Conservation (phyloP, 2,888 invertebrate genomes). For the Apamea epomidion region DNA sequence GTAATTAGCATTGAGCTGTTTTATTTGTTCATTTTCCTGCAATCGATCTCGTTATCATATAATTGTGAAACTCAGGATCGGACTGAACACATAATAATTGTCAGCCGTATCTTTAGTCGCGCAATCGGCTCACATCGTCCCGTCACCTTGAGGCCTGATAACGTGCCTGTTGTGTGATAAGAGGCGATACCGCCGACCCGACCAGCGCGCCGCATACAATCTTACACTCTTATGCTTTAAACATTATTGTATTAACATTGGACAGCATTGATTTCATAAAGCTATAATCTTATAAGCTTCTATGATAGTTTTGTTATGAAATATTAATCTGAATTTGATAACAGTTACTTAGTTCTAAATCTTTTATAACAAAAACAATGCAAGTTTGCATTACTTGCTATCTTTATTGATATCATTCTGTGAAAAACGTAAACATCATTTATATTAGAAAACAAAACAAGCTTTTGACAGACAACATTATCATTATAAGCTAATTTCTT, state of each 20-base stretch:
- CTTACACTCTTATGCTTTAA: conserved; percentile 58
- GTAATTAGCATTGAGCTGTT: conserved; percentile 2
- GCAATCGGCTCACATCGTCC: conserved; percentile 84
- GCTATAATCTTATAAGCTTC: conserved; percentile 25
- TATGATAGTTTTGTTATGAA: conserved; percentile 10
- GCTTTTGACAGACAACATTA: not conserved
- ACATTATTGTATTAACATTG: conserved; percentile 55
- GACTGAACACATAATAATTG: conserved; percentile 73
- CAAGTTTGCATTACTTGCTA: conserved; percentile 10
- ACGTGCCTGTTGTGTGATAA: conserved; percentile 71
- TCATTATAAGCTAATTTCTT: not conserved
- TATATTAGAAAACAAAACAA: conserved; percentile 22
- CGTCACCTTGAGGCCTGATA: conserved; percentile 89
- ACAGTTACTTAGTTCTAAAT: conserved; percentile 11
- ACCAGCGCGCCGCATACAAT: conserved; percentile 49
- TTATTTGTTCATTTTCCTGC: conserved; percentile 34
- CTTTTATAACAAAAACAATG: conserved; percentile 22
- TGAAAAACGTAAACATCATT: conserved; percentile 15
- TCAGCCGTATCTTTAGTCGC: conserved; percentile 76
- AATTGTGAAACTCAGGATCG: conserved; percentile 66
- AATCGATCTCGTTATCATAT: conserved; percentile 48
- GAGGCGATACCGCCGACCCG: conserved; percentile 60
- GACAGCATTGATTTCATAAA: conserved; percentile 57
- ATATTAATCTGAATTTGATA: conserved; percentile 38
- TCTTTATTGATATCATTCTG: conserved; percentile 17